phyloP scores from a whole-genome alignment of 2,113 vertebrate genomes.

The Microtus ochrogaster region DNA sequence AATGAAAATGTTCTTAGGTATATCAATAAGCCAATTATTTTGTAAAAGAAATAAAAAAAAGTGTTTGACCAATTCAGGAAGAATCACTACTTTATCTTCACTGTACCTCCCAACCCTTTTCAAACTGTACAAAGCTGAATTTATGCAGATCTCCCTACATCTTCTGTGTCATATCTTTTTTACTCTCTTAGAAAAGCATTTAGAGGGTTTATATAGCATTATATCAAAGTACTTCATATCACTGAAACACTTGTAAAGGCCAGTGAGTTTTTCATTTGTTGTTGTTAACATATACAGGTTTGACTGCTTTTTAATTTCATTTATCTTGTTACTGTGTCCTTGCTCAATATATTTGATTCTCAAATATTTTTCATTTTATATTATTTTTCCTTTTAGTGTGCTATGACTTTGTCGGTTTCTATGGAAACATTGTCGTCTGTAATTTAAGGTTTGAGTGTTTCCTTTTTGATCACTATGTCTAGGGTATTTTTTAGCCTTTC shows the following conservation, averaged over 20 bases:
- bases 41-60: not conserved
- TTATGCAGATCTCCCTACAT: not conserved
- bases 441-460: not conserved
- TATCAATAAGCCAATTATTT: not conserved
- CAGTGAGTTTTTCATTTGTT: not conserved
- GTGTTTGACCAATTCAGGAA: not conserved
- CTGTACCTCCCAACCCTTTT: not conserved
- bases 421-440: not conserved
- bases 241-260: not conserved
- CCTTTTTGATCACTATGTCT: not conserved
- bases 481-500: not conserved
- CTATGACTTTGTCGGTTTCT: not conserved
- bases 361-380: not conserved
- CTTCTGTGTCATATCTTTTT: no score
- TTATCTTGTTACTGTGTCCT: not conserved
- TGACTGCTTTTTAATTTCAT: not conserved
- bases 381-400: not conserved
- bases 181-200: not conserved
- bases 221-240: not conserved
- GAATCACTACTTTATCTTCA: accelerated
- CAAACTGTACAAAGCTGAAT: no score
- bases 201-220: not conserved
- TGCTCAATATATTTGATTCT: not conserved
- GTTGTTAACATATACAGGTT: not conserved
- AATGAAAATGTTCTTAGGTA: not conserved